These are phyloP conservation scores for Eupeodes corollae DNA, from an alignment of 1,140 invertebrate species.

Conservation along the genomic window DNA sequence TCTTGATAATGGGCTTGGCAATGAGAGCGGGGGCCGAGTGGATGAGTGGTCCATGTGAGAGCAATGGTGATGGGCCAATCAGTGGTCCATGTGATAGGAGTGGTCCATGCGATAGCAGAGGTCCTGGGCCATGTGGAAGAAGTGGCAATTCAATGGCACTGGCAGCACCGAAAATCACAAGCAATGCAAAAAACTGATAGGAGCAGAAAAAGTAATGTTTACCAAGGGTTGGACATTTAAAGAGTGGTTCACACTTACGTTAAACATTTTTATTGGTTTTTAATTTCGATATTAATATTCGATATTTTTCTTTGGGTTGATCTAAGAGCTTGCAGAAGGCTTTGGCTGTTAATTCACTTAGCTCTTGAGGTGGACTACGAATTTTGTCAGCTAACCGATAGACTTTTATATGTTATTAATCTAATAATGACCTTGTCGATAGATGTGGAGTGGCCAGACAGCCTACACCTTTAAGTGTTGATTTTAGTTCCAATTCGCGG, in stretches of 20 bases:
- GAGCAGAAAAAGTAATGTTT: not conserved
- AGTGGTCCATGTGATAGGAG: too few relatives aligned
- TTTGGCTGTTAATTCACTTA: conserved; percentile 10
- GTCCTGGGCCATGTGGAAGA: not conserved
- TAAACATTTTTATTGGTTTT: conserved; percentile 20
- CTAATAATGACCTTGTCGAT: too few relatives aligned
- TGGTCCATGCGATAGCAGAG: too few relatives aligned
- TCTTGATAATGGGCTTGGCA: conserved; percentile 36
- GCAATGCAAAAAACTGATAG: conserved; percentile 22
- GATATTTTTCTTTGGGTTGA: not conserved
- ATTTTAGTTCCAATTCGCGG: too few relatives aligned
- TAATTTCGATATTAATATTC: conserved; percentile 3
- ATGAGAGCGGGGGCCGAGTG: conserved; percentile 14
- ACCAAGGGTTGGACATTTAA: not conserved
- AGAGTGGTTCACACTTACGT: conserved; percentile 14
- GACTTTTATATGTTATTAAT: conserved; percentile 27
- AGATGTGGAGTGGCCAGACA: too few relatives aligned
- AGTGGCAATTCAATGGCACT: conserved; percentile 26
- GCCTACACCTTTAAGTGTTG: too few relatives aligned
- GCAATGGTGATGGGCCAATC: too few relatives aligned
- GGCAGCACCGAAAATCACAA: conserved; percentile 23
- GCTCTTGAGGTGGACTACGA: conserved; percentile 33
- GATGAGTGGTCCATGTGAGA: conserved; percentile 17
- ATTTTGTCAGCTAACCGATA: conserved; percentile 20
- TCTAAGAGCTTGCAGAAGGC: too few relatives aligned